phyloP scores from a whole-genome alignment of 2,888 invertebrate genomes.

The Lycia hirtaria region DNA sequence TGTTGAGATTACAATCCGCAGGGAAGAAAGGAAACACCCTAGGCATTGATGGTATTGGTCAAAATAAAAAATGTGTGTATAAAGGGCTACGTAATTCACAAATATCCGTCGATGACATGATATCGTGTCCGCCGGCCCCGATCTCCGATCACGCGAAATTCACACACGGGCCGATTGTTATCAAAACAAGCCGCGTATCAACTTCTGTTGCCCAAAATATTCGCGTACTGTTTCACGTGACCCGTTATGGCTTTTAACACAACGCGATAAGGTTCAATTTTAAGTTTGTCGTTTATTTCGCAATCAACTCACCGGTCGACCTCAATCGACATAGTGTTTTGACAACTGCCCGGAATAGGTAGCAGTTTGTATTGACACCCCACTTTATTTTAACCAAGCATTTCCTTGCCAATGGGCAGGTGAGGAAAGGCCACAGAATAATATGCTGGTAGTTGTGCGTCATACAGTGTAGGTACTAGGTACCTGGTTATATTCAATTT shows the following conservation, averaged over 20 bases:
- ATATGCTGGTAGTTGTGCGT: constrained; percentile 1
- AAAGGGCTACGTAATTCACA: no score
- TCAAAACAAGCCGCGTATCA: constrained; percentile 33
- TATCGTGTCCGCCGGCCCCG: not conserved
- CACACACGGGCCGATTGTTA: constrained; percentile 33
- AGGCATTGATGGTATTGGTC: no score
- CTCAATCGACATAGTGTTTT: constrained; percentile 38
- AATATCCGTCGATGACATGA: not conserved
- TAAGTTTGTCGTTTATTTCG: constrained; percentile 31
- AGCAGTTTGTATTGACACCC: constrained; percentile 20
- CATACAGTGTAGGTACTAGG: not conserved
- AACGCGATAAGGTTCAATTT: constrained; percentile 28
- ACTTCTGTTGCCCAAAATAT: constrained; percentile 16
- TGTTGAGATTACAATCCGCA: no score
- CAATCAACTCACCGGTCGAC: constrained; percentile 33
- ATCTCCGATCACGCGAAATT: constrained; percentile 7
- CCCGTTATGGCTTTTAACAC: not conserved
- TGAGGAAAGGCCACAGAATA: constrained; percentile 23
- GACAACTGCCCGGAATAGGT: constrained; percentile 14
- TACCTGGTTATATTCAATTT: constrained; percentile 1
- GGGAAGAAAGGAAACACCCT: no score
- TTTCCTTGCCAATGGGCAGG: constrained; percentile 40
- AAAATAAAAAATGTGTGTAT: no score
- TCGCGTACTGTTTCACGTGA: not conserved
- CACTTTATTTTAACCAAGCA: constrained; percentile 36